Evolutionary conservation across 2,797 vertebrate genomes (phyloP), one percentile per base, ranked within the genome.

Genomic region (Corythornis leucogaster): DNA sequence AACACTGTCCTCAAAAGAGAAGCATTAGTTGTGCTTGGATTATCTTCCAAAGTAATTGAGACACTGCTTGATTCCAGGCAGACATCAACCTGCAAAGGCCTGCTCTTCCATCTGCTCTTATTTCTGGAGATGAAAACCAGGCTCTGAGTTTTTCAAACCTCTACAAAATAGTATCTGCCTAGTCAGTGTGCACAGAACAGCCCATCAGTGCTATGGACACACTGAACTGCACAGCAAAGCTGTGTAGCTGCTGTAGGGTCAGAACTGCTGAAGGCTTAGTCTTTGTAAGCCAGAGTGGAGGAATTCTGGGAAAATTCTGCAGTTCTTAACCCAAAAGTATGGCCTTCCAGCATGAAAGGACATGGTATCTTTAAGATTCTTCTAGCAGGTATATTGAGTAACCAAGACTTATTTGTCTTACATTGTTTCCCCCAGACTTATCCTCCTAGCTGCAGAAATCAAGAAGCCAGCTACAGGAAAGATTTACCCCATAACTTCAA

Each of bases 1-100:
- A 90, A 69, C 20, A 12, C 76, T 90, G 61, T 90, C 92, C 81
- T 84, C 90, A 90, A 94, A 94, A 84, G 53, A 83, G 83, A 94
- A 95, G 43, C 63, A 92, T 86, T 95, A 91, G 92, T 95, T 96
- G 73, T 80, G 85, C 91, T 91, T 91, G 74, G 70, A 81, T 88
- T 90, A 45, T 88, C 63, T 90, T 95, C 87, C 81, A 79, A 76
- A 90, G 85, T 78, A 90, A 86, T 84, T 81, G 92, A 92, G 75
- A 78, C 55, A 57, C 53, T 74, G 71, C 75, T 70, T 84, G 74
- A 55, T 94, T 92, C 83, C 88, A 92, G 82, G 79, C 68, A 90
- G 73, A 76, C 68, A 50, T 85, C 66, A 80, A 25, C 80, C 66
- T 89, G 66, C 57, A 48, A 78, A 82, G 26, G 46, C 33, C 31